These are phyloP conservation scores for Heliconius ismenius DNA, from an alignment of 2,888 invertebrate genomes.

Conservation along the genomic window DNA sequence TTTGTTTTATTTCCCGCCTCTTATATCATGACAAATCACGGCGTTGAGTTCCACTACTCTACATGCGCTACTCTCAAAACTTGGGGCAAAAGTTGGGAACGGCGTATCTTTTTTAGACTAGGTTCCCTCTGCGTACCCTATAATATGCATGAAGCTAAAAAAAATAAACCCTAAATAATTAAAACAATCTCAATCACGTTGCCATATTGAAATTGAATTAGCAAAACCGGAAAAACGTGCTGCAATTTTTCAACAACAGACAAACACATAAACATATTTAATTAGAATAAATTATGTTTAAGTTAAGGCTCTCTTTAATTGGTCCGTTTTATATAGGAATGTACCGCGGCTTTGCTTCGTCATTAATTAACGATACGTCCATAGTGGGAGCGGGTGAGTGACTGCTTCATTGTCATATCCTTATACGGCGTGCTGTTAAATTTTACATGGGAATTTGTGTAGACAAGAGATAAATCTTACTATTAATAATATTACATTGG, in stretches of 20 bases:
- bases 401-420: slow-evolving; percentile 28
- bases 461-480: slow-evolving; percentile 10
- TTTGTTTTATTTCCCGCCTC: background rate
- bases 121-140: no score
- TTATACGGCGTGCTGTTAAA: slow-evolving; percentile 20
- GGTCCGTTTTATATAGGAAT: background rate
- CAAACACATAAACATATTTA: background rate
- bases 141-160: no score
- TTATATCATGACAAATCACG: background rate
- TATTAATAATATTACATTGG: no score
- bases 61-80: background rate
- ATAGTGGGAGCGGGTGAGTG: slow-evolving; percentile 26
- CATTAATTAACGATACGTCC: slow-evolving; percentile 26
- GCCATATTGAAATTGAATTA: no score
- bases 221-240: background rate
- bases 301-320: background rate
- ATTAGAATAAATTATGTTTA: background rate
- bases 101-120: no score
- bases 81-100: no score
- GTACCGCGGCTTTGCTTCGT: slow-evolving; percentile 11
- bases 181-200: no score
- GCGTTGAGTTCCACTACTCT: background rate
- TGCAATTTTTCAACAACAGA: background rate
- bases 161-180: no score
- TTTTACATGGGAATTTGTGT: slow-evolving; percentile 22